phyloP scores from a whole-genome alignment of 2,888 invertebrate species.

The Drosophila atripex region DNA sequence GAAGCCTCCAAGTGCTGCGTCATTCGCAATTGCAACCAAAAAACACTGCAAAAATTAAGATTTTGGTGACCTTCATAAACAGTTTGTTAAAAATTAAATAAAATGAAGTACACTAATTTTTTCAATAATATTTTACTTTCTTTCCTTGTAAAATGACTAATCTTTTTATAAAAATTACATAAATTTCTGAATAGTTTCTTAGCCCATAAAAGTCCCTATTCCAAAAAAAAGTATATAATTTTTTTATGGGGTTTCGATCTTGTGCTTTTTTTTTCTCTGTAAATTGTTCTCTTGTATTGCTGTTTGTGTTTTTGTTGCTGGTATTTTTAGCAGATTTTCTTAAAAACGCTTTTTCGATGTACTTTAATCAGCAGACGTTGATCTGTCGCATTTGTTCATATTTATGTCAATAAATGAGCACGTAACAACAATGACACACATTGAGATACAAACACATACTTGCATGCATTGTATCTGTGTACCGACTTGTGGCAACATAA shows the following conservation, averaged over 20 bases:
- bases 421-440: conserved; percentile 70
- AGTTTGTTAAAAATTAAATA: not conserved
- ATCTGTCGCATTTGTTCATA: conserved; percentile 66
- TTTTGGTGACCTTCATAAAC: not conserved
- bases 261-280: conserved; percentile 6
- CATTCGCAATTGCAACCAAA: conserved; percentile 61
- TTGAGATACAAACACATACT: conserved; percentile 12
- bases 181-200: too few relatives aligned
- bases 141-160: too few relatives aligned
- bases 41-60: conserved; percentile 12
- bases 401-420: conserved; percentile 74
- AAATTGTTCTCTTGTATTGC: conserved; percentile 25
- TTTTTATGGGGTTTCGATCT: not conserved
- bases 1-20: conserved; percentile 56
- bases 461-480: not conserved
- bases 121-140: too few relatives aligned
- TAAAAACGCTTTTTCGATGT: conserved; percentile 59
- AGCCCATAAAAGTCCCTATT: not conserved
- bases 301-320: conserved; percentile 48
- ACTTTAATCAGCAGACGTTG: conserved; percentile 67
- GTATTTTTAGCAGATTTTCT: conserved; percentile 44
- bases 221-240: not conserved
- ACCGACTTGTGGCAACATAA: conserved; percentile 57
- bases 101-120: too few relatives aligned
- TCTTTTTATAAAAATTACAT: too few relatives aligned